Conservation (phyloP, 1,140 invertebrate genomes). For the Bombus soroeensis region DNA sequence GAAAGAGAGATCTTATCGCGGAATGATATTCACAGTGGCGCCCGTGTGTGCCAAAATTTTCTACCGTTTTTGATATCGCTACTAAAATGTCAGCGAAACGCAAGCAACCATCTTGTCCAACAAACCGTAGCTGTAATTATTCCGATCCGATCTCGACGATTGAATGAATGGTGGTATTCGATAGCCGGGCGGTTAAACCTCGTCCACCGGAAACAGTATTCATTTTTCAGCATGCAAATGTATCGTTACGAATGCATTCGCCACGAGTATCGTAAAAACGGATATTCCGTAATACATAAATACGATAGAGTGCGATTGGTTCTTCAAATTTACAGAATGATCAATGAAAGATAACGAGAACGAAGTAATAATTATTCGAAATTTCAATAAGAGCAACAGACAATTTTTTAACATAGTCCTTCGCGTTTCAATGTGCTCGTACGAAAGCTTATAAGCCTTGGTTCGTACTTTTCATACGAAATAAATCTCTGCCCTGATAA, state of each 20-base stretch:
- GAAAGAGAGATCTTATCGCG: conserved; percentile 35
- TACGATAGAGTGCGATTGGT: no score
- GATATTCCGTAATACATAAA: background rate
- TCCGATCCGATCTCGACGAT: conserved; percentile 25
- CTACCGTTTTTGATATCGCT: background rate
- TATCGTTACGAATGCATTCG: background rate
- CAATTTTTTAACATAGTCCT: no score
- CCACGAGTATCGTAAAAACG: background rate
- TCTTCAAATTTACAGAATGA: background rate
- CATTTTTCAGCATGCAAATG: background rate
- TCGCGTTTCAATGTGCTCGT: no score
- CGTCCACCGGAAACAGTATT: background rate
- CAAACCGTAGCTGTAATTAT: conserved; percentile 41
- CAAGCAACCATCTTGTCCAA: conserved; percentile 25
- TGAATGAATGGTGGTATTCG: conserved; percentile 21
- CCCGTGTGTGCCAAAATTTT: conserved; percentile 42
- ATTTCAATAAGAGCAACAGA: no score
- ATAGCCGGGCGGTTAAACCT: background rate
- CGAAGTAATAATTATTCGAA: no score
- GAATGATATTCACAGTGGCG: conserved; percentile 18
- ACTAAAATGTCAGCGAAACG: conserved; percentile 24
- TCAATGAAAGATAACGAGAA: no score
- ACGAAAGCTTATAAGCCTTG: no score
- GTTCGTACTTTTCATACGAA: no score
- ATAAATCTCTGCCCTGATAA: no score